Conservation (phyloP, 1,140 invertebrate genomes). For the Microplitis demolitor region DNA sequence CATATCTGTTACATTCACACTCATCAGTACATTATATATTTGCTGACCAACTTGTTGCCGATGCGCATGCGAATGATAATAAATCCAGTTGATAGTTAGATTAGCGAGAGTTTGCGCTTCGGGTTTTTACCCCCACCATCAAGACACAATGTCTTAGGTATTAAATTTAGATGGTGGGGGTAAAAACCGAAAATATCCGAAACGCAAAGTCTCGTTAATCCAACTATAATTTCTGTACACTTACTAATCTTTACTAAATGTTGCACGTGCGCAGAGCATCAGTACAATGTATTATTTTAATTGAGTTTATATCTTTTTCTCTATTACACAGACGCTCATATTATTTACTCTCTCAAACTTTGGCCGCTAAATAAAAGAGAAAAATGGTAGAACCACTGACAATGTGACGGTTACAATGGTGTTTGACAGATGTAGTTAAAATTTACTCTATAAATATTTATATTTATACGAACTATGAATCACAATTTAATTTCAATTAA, state of each 20-base stretch:
- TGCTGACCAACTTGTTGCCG: conserved; percentile 14
- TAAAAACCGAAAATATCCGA: no score
- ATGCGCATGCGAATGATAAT: background rate
- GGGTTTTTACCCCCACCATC: no score
- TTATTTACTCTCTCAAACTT: background rate
- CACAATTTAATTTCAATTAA: background rate
- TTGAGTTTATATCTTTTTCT: background rate
- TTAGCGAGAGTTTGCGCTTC: no score
- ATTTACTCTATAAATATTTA: background rate
- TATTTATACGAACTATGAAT: background rate
- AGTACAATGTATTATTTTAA: background rate
- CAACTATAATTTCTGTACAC: background rate
- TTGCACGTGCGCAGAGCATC: conserved; percentile 4
- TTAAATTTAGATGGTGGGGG: no score
- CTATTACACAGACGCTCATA: background rate
- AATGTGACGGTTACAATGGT: background rate
- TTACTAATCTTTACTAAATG: background rate
- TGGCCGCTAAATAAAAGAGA: background rate
- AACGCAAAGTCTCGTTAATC: no score
- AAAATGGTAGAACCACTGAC: conserved; percentile 7
- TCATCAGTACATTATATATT: background rate
- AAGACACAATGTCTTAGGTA: no score
- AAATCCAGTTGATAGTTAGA: no score
- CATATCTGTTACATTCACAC: no score
- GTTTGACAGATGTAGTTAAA: conserved; percentile 6